Evolutionary conservation across 2,113 vertebrate genomes (phyloP), one percentile per base, ranked within the genome.

Genomic region (Xiphophorus couchianus): DNA sequence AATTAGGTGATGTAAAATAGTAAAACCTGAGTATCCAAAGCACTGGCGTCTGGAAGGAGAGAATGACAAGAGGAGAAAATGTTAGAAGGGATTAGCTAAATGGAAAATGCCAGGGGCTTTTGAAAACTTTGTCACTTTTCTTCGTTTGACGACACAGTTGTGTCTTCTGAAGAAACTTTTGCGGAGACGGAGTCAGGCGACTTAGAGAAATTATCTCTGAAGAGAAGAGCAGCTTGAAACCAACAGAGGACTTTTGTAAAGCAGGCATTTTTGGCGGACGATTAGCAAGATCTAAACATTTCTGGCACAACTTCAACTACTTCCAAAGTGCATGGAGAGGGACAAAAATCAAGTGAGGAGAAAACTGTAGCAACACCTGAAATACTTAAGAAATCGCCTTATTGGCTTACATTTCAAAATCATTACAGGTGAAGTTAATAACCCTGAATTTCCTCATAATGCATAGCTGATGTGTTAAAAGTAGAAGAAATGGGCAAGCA

Each of bases 1-100:
- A 93, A 62, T 69, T 84, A 69, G 81, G 54, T 69, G 39, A 79
- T 78, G 68, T 76, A 71, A 73, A 91, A 86, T 67, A 92, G 71
- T 80, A 94, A 95, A 96, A 99, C 98, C 98, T 99, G 97, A 96
- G 97, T 93, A 90, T 99, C 97, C 97, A 97, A 93, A 96, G 95
- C 96, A 95, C 82, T 91, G 96, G 92, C 96, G 90, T 98, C 98
- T 99, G 97, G 93, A 97, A 95, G 83, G 94, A 95, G 96, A 96
- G 95, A 95, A 90, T 90, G 94, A 96, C 89, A 96, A 93, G 84
- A 93, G 83, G 83, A 51, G 90, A 85, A 92, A 9, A 88, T 68
- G 87, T 96, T 95, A 97, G 95, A 93, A 73, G 90, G 77, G 84
- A 61, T 48, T 35, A 74, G 28, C 54, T 62, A 39, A 81, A 62